Base-by-base conservation (phyloP, 1,140 invertebrate genomes). In the Macrotrachela quadricornifera region DNA sequence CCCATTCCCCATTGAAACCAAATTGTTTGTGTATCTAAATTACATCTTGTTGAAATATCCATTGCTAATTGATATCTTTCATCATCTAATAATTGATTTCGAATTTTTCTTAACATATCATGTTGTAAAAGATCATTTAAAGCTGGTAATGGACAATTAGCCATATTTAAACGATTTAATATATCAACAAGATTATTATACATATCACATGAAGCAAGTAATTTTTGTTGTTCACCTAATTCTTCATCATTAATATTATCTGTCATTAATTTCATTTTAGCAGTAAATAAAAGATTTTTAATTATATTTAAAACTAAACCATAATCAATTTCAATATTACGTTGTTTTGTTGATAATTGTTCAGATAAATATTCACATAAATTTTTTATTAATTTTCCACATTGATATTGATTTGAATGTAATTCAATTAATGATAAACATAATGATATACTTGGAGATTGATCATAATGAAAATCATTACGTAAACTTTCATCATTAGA, bases 1-100 rank as follows among this genome's bases (percentile, higher is more conserved):
- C 80, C 77, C 63, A 84, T 78, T 0, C 83, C 85, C 81, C 85
- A 87, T 0, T 80, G 80, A 2, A 79, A 80, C 75, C 84, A 81
- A 0, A 87, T 80, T 17, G 79, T 79, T 47, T 75, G 73, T 30
- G 78, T 77, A 16, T 84, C 78, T 30, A 86, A 66, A 4, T 83
- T 83, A 55, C 77, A 80, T 68, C 88, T 88, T 0, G 83, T 72
- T 2, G 83, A 83, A 13, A 88, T 78, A 59, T 87, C 82, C 50
- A 87, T 65, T 0, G 85, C 84, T 18, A 88, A 63, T 21, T 77
- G 73, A 78, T 83, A 84, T 62, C 84, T 77, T 61, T 87, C 84
- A 18, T 79, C 77, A 67, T 83, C 78, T 6, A 83, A 71, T 17
- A 86, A 62, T 50, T 74, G 72, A 64, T 80, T 77, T 13, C 77